phyloP scores from a whole-genome alignment of 2,888 invertebrate species.

The Poecilus cupreus region DNA sequence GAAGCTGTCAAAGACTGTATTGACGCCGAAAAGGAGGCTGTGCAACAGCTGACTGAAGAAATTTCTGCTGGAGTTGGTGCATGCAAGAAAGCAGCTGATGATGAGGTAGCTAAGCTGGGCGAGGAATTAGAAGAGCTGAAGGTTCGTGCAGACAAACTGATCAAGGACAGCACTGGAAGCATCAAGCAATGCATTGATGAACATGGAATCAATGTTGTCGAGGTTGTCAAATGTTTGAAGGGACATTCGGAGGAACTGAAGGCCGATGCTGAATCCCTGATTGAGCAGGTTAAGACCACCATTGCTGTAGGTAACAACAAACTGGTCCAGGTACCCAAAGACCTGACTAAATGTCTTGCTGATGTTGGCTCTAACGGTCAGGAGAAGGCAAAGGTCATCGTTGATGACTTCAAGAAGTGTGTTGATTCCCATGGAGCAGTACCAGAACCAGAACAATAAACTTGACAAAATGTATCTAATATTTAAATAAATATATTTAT shows the following conservation, averaged over 20 bases:
- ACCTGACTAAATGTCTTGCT: constrained; percentile 3
- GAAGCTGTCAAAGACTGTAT: constrained; percentile 38
- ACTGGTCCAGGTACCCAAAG: not conserved
- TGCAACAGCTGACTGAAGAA: not conserved
- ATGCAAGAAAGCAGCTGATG: not conserved
- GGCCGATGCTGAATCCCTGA: not conserved
- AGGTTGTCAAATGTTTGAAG: constrained; percentile 23
- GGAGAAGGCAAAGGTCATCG: not conserved
- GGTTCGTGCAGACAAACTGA: not conserved
- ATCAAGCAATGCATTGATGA: constrained; percentile 27
- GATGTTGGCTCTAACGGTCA: not conserved
- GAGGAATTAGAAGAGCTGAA: constrained; percentile 9
- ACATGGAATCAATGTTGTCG: constrained; percentile 41
- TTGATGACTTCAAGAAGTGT: constrained; percentile 27
- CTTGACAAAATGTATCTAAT: not conserved
- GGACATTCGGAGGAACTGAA: not conserved
- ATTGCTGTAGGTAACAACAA: constrained; percentile 8
- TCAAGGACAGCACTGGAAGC: not conserved
- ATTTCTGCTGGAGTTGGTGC: not conserved
- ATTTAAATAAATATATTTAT: not conserved
- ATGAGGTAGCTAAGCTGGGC: not conserved
- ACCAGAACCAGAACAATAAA: not conserved
- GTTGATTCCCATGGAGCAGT: not conserved
- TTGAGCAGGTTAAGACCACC: constrained; percentile 3
- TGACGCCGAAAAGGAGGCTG: constrained; percentile 1